Percentiles rank a stretch among this genome's conserved stretches.
phyloP scores from a whole-genome alignment of 1,140 invertebrate species.

The Drosophila kepulauana region DNA sequence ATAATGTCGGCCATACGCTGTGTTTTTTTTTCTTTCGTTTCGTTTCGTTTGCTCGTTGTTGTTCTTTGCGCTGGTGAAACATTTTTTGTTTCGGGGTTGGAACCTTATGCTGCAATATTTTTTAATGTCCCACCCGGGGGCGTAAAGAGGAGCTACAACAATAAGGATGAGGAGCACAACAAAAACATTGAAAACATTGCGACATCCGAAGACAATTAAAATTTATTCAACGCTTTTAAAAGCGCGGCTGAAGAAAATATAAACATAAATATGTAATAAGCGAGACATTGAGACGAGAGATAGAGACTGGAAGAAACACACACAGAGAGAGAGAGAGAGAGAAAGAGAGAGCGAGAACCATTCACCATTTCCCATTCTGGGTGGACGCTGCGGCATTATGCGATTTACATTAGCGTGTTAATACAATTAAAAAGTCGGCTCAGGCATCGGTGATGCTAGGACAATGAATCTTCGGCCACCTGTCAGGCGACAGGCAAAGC shows the following conservation, averaged over 20 bases:
- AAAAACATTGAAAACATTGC: conserved; percentile 50
- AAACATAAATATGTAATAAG: conserved; percentile 80
- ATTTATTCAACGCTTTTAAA: conserved; percentile 77
- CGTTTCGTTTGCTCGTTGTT: conserved; percentile 31
- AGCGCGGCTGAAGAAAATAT: conserved; percentile 51
- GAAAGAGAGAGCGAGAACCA: no score
- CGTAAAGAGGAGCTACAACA: conserved; percentile 42
- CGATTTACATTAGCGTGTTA: conserved; percentile 81
- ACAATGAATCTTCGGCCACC: conserved; percentile 73
- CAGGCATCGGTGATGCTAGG: conserved; percentile 27
- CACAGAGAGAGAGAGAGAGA: no score
- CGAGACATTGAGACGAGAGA: conserved; percentile 33
- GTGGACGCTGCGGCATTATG: conserved; percentile 52
- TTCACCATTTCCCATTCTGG: background rate
- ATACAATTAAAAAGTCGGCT: conserved; percentile 82
- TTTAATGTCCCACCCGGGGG: conserved; percentile 73
- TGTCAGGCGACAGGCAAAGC: conserved; percentile 17
- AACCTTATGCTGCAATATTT: conserved; percentile 59
- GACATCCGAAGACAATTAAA: conserved; percentile 81
- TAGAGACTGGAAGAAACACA: no score
- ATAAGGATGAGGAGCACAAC: conserved; percentile 28
- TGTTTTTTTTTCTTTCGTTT: background rate
- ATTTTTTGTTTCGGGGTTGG: conserved; percentile 5
- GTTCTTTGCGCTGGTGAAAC: background rate
- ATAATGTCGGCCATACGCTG: conserved; percentile 62